Evolutionary conservation across 1,140 invertebrate species (phyloP).

Genomic region (Drosophila ficusphila): DNA sequence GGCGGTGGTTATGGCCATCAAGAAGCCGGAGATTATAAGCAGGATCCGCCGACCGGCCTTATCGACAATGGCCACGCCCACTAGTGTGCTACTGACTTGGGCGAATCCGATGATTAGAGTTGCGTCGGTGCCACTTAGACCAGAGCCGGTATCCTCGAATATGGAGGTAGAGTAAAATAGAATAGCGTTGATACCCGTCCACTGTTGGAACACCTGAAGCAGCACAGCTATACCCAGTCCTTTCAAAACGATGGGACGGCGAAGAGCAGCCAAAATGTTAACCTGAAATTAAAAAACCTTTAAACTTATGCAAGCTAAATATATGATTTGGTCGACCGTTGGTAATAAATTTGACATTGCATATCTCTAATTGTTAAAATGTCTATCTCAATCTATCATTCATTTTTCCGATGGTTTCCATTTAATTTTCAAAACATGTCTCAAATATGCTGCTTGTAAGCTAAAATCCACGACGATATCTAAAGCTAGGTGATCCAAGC

Average conservation of each 20-base stretch:
- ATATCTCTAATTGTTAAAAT: too few relatives aligned
- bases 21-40: conserved; percentile 87
- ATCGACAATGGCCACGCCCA: conserved; percentile 88
- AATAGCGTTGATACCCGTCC: conserved; percentile 75
- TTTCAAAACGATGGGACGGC: conserved; percentile 57
- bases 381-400: too few relatives aligned
- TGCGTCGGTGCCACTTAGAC: conserved; percentile 85
- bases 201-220: conserved; percentile 66
- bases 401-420: too few relatives aligned
- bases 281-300: conserved; percentile 7
- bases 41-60: conserved; percentile 88
- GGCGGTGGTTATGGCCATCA: conserved; percentile 87
- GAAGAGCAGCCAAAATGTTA: conserved; percentile 26
- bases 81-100: conserved; percentile 89
- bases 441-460: too few relatives aligned
- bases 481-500: too few relatives aligned
- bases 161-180: conserved; percentile 72
- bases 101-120: conserved; percentile 91
- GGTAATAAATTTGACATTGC: too few relatives aligned
- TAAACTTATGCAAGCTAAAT: not conserved
- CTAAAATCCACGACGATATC: too few relatives aligned
- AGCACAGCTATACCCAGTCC: conserved; percentile 59
- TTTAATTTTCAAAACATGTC: too few relatives aligned
- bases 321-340: too few relatives aligned
- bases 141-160: conserved; percentile 55